Conservation (phyloP, 1,140 invertebrate genomes). For the Yoshiicerus persimilis region DNA sequence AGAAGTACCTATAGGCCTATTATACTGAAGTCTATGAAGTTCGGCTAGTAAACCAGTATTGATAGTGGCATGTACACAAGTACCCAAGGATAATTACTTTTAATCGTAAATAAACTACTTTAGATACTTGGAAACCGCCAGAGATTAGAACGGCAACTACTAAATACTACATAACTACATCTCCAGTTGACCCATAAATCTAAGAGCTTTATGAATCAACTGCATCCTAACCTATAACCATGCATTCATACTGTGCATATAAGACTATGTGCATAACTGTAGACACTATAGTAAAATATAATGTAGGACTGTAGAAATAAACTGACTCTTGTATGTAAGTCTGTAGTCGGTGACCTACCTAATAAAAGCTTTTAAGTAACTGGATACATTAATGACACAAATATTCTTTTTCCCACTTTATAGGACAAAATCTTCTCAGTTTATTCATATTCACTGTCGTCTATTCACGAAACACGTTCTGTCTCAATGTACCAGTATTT, state of each 20-base stretch:
- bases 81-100: neutral
- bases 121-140: neutral
- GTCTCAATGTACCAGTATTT: too few species aligned
- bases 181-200: neutral
- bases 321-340: neutral
- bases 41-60: too few species aligned
- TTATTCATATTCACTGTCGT: too few species aligned
- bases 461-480: too few species aligned
- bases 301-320: too few species aligned
- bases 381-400: too few species aligned
- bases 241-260: neutral
- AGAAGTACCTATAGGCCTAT: too few species aligned
- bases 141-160: neutral
- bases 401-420: too few species aligned
- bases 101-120: neutral
- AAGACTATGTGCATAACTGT: neutral
- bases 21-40: too few species aligned
- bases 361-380: too few species aligned
- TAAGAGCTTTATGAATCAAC: neutral
- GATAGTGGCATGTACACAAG: neutral
- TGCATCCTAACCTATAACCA: neutral
- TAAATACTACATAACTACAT: neutral
- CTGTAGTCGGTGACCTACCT: too few species aligned
- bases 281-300: neutral
- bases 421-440: too few species aligned